Conservation (phyloP, 2,113 vertebrate species). For the Scopus umbretta region DNA sequence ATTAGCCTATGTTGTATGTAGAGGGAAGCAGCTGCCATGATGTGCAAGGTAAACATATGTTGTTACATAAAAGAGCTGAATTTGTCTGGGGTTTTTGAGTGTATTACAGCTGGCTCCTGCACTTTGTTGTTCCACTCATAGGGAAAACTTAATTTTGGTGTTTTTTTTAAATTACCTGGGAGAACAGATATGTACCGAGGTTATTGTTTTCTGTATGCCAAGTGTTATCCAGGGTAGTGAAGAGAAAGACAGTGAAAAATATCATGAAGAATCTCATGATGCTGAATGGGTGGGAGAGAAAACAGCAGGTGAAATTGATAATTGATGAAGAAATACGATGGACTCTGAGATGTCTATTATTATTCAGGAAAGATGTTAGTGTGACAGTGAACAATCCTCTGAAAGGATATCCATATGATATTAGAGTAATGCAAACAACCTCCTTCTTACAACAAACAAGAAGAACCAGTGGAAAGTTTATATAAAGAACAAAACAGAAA, state of each 20-base stretch:
- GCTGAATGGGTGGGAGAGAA: neutral
- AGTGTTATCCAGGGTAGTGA: neutral
- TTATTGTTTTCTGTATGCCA: neutral
- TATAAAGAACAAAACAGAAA: neutral
- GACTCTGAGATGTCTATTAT: neutral
- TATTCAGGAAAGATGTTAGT: neutral
- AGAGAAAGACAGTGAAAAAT: neutral
- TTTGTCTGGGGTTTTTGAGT: neutral
- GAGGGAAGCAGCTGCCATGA: neutral
- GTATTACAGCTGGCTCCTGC: neutral
- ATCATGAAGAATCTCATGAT: neutral
- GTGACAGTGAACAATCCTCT: neutral
- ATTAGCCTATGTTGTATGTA: neutral
- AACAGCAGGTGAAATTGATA: neutral
- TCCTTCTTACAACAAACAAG: neutral
- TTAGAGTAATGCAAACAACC: neutral
- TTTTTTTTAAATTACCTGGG: neutral
- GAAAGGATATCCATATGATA: neutral
- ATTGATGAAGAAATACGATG: neutral
- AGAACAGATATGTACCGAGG: fast-evolving
- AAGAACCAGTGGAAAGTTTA: neutral
- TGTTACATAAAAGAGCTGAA: neutral
- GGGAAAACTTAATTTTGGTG: neutral
- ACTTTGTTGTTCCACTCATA: neutral
- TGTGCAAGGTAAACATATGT: neutral